phyloP scores from a whole-genome alignment of 1,140 invertebrate genomes.

The Mactra quadrangularis region DNA sequence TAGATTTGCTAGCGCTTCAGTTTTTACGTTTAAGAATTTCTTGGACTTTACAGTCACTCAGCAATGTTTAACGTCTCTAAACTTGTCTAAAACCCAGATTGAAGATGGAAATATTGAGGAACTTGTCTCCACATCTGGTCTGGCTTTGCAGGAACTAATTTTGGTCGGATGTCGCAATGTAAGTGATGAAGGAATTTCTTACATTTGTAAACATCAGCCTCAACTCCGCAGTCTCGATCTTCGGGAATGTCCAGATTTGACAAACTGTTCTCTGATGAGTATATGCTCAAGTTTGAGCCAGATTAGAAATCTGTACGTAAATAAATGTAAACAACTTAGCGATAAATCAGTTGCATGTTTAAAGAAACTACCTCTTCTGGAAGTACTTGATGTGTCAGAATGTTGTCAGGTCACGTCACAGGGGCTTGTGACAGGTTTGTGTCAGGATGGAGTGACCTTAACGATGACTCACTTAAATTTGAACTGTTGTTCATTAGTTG shows the following conservation, averaged over 20 bases:
- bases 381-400: constrained; percentile 87
- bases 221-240: constrained; percentile 87
- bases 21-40: constrained; percentile 89
- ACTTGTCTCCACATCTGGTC: constrained; percentile 84
- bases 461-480: constrained; percentile 86
- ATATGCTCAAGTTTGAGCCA: constrained; percentile 86
- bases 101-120: constrained; percentile 86
- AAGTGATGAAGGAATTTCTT: constrained; percentile 86
- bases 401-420: constrained; percentile 87
- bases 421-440: constrained; percentile 85
- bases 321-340: constrained; percentile 85
- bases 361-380: constrained; percentile 85
- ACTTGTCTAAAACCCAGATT: constrained; percentile 88
- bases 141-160: constrained; percentile 86
- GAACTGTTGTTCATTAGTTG: constrained; percentile 86
- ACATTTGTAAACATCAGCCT: constrained; percentile 86
- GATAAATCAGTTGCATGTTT: constrained; percentile 86
- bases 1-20: constrained; percentile 87
- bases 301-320: constrained; percentile 69
- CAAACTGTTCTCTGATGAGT: constrained; percentile 86
- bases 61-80: constrained; percentile 86
- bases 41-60: constrained; percentile 86
- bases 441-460: constrained; percentile 83
- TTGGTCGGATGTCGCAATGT: constrained; percentile 88
- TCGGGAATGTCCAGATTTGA: constrained; percentile 87